A percentile compares a stretch with the other conserved stretches of the same genome.
phyloP scores from a whole-genome alignment of 1,140 invertebrate genomes.

The Cyclina sinensis region DNA sequence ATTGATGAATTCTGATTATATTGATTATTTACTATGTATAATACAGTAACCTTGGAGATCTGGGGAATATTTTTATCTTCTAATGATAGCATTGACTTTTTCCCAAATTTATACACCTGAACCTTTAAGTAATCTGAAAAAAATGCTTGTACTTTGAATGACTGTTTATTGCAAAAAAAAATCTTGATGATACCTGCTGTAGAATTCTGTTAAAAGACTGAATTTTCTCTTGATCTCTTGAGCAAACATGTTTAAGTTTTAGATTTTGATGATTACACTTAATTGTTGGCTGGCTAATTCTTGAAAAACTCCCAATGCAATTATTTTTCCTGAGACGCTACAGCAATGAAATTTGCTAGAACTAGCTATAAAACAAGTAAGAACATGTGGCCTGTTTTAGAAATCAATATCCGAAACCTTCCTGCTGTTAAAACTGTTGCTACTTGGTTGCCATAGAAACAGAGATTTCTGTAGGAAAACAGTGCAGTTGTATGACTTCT shows the following conservation, averaged over 20 bases:
- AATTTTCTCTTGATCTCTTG: not conserved
- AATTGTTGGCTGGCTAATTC: not conserved
- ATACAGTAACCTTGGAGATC: too few species aligned
- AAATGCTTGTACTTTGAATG: too few species aligned
- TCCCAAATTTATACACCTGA: too few species aligned
- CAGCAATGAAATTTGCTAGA: slow-evolving; percentile 32
- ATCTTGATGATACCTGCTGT: too few species aligned
- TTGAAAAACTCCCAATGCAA: slow-evolving; percentile 7
- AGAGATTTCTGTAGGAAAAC: not conserved
- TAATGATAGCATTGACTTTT: too few species aligned
- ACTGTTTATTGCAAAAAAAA: too few species aligned
- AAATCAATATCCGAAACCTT: slow-evolving; percentile 41
- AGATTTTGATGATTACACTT: slow-evolving; percentile 1
- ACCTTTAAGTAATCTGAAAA: too few species aligned
- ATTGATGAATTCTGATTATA: too few species aligned
- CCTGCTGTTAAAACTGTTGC: slow-evolving; percentile 53
- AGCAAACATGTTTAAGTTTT: slow-evolving; percentile 17
- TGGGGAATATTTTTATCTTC: too few species aligned
- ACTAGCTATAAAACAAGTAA: slow-evolving; percentile 18
- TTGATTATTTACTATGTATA: too few species aligned
- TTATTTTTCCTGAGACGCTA: not conserved
- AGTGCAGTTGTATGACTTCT: slow-evolving; percentile 35
- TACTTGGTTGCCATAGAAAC: slow-evolving; percentile 38
- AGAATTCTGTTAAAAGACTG: not conserved
- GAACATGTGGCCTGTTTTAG: slow-evolving; percentile 41